A percentile compares a stretch with the other conserved stretches of the same genome.
These are phyloP conservation scores for Dynastes maya DNA, from an alignment of 2,888 invertebrate species.

Conservation along the genomic window DNA sequence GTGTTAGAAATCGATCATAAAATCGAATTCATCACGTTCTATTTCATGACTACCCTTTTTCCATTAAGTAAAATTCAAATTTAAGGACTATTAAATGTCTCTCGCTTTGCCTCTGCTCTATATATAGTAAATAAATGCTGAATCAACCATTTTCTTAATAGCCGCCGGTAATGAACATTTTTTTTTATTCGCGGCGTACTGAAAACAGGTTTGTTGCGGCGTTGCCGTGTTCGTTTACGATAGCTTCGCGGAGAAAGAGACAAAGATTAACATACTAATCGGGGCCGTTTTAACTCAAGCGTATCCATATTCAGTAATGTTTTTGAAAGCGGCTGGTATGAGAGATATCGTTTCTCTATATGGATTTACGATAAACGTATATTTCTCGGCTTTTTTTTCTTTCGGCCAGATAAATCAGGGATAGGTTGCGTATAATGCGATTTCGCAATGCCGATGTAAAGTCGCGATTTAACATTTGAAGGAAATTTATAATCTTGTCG, in stretches of 20 bases:
- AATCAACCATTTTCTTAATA: constrained; percentile 42
- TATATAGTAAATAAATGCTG: constrained; percentile 40
- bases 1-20: too few relatives aligned
- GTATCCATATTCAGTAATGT: constrained; percentile 38
- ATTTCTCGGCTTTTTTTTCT: background rate
- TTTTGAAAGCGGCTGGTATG: constrained; percentile 29
- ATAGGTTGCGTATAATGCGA: constrained; percentile 15
- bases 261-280: constrained; percentile 38
- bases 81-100: background rate
- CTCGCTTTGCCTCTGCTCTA: background rate
- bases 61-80: background rate
- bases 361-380: constrained; percentile 33
- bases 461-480: constrained; percentile 19
- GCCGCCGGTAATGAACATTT: constrained; percentile 23
- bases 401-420: constrained; percentile 24
- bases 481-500: constrained; percentile 23
- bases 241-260: constrained; percentile 1
- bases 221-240: constrained; percentile 28
- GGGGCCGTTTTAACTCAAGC: constrained; percentile 29
- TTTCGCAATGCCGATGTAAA: constrained; percentile 23
- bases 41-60: too few relatives aligned
- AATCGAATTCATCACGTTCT: too few relatives aligned
- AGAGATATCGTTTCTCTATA: constrained; percentile 26
- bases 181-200: constrained; percentile 9
- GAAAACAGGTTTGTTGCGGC: constrained; percentile 38